Conservation (phyloP, 2,888 invertebrate genomes). For the Ganaspis brasiliensis region DNA sequence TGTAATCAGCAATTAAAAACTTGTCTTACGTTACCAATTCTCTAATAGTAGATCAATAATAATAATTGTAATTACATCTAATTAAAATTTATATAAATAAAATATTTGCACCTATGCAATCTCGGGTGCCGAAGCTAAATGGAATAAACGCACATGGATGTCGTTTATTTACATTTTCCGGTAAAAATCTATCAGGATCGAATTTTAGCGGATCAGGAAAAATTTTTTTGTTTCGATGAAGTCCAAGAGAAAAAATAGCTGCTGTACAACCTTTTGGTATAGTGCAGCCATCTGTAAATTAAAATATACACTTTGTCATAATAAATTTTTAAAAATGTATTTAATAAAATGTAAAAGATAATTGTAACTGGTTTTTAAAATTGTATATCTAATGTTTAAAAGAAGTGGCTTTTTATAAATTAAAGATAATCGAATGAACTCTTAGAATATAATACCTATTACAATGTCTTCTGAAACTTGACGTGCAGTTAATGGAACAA, state of each 20-base stretch:
- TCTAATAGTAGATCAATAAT: too few relatives aligned
- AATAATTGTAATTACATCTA: too few relatives aligned
- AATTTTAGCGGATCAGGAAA: neutral
- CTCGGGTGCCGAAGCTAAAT: neutral
- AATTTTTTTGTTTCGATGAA: neutral
- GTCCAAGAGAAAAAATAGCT: neutral
- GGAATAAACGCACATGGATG: neutral
- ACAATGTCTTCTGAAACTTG: neutral
- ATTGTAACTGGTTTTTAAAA: too few relatives aligned
- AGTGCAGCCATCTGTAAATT: neutral
- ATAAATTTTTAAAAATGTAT: neutral
- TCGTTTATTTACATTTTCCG: conserved; percentile 2
- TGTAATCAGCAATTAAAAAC: neutral
- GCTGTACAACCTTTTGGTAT: neutral
- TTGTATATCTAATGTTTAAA: too few relatives aligned
- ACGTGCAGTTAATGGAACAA: neutral
- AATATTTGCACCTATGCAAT: conserved; percentile 10
- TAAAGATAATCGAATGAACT: too few relatives aligned
- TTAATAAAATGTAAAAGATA: neutral
- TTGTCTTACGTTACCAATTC: too few relatives aligned
- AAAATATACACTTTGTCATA: neutral
- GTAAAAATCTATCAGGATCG: conserved; percentile 12
- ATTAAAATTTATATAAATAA: too few relatives aligned
- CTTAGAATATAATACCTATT: neutral
- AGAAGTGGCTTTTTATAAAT: too few relatives aligned